A percentile compares a stretch with the other conserved stretches of the same genome.
phyloP scores from a whole-genome alignment of 2,113 vertebrate species.

The Dasyprocta punctata region DNA sequence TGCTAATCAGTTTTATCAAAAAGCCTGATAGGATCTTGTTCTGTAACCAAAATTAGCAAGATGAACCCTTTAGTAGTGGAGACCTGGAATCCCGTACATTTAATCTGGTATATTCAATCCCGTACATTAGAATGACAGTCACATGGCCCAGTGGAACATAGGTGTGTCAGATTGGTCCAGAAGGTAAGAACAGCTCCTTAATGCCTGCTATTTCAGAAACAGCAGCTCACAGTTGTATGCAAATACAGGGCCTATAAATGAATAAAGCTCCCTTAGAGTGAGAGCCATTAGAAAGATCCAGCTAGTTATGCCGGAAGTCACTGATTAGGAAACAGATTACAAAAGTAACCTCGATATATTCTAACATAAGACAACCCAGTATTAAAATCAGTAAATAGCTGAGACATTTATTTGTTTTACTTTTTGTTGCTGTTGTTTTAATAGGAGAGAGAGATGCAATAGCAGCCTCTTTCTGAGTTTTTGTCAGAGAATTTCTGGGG shows the following conservation, averaged over 20 bases:
- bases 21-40: background rate
- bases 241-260: background rate
- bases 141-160: background rate
- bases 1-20: constrained; percentile 7
- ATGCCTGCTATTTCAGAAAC: background rate
- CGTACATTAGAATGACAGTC: background rate
- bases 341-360: background rate
- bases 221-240: background rate
- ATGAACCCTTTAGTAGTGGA: background rate
- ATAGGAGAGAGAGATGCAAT: background rate
- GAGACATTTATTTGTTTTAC: background rate
- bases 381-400: background rate
- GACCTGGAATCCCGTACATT: background rate
- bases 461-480: background rate
- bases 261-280: background rate
- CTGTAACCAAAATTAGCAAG: background rate
- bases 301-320: background rate
- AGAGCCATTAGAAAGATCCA: background rate
- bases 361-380: background rate
- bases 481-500: background rate
- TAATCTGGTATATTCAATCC: background rate
- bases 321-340: background rate
- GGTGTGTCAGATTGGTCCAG: background rate
- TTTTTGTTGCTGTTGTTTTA: background rate
- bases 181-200: background rate